phyloP scores from a whole-genome alignment of 2,113 vertebrate genomes.

The Chaenogobius annularis region DNA sequence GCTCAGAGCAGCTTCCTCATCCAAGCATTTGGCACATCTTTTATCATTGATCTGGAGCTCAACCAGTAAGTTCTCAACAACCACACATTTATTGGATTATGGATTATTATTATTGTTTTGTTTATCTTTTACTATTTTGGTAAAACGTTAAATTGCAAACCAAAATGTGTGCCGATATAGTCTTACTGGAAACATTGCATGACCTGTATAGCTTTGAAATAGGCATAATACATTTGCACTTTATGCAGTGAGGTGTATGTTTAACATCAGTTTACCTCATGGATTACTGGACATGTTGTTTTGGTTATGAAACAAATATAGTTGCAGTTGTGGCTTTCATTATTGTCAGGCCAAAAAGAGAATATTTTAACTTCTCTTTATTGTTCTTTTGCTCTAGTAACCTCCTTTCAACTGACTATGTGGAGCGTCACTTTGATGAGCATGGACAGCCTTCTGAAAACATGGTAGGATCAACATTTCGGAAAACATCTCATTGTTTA shows the following conservation, averaged over 20 bases:
- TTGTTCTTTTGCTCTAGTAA: slow-evolving; percentile 70
- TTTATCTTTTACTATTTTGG: neutral
- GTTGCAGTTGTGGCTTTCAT: neutral
- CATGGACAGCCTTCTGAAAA: slow-evolving; percentile 77
- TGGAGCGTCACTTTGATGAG: slow-evolving; percentile 83
- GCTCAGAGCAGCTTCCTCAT: slow-evolving; percentile 88
- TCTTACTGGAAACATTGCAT: neutral
- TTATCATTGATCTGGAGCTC: slow-evolving; percentile 88
- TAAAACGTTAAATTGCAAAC: too few species aligned
- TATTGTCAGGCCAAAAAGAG: neutral
- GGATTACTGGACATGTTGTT: neutral
- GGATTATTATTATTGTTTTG: neutral
- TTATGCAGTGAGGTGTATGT: neutral
- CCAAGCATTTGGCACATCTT: slow-evolving; percentile 82
- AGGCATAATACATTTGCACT: neutral
- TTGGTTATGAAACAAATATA: neutral
- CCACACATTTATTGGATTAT: neutral
- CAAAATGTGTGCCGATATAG: neutral
- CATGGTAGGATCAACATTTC: slow-evolving; percentile 71
- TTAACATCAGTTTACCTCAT: neutral
- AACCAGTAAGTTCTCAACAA: slow-evolving; percentile 85
- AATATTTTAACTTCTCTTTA: neutral
- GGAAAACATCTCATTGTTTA: neutral
- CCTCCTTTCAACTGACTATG: slow-evolving; percentile 86
- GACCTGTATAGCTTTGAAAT: neutral